Evolutionary conservation across 2,888 invertebrate genomes (phyloP), one percentile per base, ranked within the genome.

Genomic region (Leptinotarsa haldemani): DNA sequence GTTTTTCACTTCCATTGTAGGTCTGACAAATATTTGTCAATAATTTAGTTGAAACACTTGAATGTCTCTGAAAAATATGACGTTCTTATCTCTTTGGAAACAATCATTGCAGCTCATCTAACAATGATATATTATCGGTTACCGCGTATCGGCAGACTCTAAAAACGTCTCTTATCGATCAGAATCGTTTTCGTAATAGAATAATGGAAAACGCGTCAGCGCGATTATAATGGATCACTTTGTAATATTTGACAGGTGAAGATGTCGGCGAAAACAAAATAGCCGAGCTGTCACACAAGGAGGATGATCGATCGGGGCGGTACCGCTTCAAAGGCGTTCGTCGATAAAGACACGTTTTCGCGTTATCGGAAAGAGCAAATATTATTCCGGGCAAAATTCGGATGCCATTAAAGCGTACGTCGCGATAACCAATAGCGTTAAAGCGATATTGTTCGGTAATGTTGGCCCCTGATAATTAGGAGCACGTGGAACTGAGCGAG

Each of bases 241-340:
- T 48, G 50, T 52, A 65, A 52, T 48, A 30, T 83, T 80, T 83
- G 84, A 84, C 85, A 85, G 85, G 84, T 85, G 85, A 85, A 84
- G 83, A 85, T 84, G 85, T 85, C 86, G 86, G 85, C 83, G 78
- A 83, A 81, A 81, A 77, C 79, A 82, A 84, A 84, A 85, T 85
- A 81, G 82, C 1, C 77, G 80, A 80, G 79, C 82, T 85, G 86
- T 86, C 86, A 86, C 77, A 78, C 75, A 74, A 15, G 20, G 77
- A 61, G 68, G 74, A 84, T 85, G 85, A 85, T 85, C 84, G 86
- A 86, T 86, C 75, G 83, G 81, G 83, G 84, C 83, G 83, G 83
- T 71, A 70, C 77, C 74, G 70, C 72, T 71, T 79, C 80, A 80
- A 79, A 81, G 79, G 68, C 58, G 70, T 69, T 71, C 76, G 74